Conservation (phyloP, 1,140 invertebrate genomes). For the Sminthurinus signatus region DNA sequence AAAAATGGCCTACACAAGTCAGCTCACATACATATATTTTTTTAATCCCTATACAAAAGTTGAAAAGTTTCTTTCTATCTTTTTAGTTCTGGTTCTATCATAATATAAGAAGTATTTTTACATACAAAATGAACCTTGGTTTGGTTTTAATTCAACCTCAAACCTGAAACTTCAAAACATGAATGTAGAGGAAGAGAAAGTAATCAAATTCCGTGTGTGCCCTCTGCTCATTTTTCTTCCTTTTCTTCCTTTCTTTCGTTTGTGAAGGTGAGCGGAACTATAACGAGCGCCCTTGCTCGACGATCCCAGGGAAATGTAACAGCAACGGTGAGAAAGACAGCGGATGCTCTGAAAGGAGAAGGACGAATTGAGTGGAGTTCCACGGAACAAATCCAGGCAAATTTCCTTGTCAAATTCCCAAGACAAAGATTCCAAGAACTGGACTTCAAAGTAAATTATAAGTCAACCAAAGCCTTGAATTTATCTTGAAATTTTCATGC, state of each 20-base stretch:
- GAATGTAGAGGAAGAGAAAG: no score
- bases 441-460: no score
- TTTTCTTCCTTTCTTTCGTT: neutral
- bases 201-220: no score
- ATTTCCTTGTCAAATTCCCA: constrained; percentile 22
- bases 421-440: no score
- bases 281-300: constrained; percentile 5
- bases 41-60: no score
- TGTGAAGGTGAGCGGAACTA: constrained; percentile 33
- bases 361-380: constrained; percentile 17
- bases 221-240: no score
- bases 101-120: neutral
- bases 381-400: constrained; percentile 21
- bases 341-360: constrained; percentile 13
- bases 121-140: neutral
- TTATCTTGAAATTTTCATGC: no score
- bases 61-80: no score
- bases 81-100: no score
- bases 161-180: no score
- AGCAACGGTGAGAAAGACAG: neutral
- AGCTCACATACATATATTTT: no score
- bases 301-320: constrained; percentile 23
- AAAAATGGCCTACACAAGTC: constrained; percentile 33
- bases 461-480: constrained; percentile 15
- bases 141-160: neutral